Base-by-base conservation (phyloP, 1,140 invertebrate genomes). In the Samia ricini region DNA sequence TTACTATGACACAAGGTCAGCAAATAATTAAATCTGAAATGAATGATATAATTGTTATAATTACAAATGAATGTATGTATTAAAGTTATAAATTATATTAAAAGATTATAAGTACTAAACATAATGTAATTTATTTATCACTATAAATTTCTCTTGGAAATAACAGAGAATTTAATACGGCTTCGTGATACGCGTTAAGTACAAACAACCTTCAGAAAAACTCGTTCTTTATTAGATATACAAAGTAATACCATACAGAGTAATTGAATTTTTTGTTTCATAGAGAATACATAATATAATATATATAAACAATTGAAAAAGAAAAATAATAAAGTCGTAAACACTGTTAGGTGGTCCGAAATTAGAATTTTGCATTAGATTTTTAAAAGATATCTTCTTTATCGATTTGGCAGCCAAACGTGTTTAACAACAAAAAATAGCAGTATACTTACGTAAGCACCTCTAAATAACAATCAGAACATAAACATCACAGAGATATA, bases 361-460 rank as follows among this genome's bases (percentile, higher is more conserved):
- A 42, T 15, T 15, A 42, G 15, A 15, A 3, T 15, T 12, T 3
- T 15, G 33, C 12, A 42, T 15, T 42, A 12, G 1, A 42, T 42
- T 42, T 42, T 12, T 15, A 15, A 42, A 42, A 42, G 12, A 4
- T 42, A 42, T 42, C 33, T 42, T 15, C 3, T 42, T 4, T 42
- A 42, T 10, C 33, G 7, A 42, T 42, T 42, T 42, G 33, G 33
- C 33, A 42, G n/a, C 22, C 20, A 60, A 62, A 63, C 57, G n/a
- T 58, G 54, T 57, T 83, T 82, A 83, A 81, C 54, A 82, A 85
- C 73, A 81, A 79, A 79, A 78, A 76, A 80, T 64, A 70, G 63
- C 56, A 66, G 69, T 68, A 68, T 87, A 89, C 86, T 89, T 89
- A 89, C 86, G 82, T 89, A 88, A 89, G 79, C 81, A 70, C 71